These are phyloP conservation scores for Zootermopsis nevadensis DNA, from an alignment of 2,888 invertebrate species.

Conservation along the genomic window DNA sequence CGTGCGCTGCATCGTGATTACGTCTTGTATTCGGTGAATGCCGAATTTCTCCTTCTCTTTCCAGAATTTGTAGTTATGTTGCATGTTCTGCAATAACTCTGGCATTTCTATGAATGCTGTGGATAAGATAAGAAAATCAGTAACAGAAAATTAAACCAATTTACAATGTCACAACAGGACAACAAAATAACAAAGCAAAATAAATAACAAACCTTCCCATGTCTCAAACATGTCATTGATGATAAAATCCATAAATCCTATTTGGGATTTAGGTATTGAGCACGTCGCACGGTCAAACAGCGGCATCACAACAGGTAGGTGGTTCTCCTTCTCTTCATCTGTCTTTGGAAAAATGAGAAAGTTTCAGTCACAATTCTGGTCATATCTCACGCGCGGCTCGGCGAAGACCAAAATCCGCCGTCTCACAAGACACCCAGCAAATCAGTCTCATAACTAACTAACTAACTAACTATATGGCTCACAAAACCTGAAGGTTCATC, in stretches of 20 bases:
- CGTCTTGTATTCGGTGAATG: slow-evolving; percentile 50
- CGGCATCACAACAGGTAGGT: slow-evolving; percentile 97
- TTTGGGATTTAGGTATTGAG: slow-evolving; percentile 97
- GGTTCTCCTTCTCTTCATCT: slow-evolving; percentile 91
- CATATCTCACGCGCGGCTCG: no score
- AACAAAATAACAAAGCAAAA: not conserved
- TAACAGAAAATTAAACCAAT: not conserved
- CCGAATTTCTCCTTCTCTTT: slow-evolving; percentile 70
- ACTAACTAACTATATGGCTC: no score
- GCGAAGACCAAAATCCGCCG: no score
- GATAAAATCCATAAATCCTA: slow-evolving; percentile 97
- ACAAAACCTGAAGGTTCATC: no score
- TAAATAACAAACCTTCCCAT: slow-evolving; percentile 84
- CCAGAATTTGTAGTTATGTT: slow-evolving; percentile 91
- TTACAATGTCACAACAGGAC: no score
- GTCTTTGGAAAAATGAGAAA: slow-evolving; percentile 70
- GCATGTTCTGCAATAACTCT: slow-evolving; percentile 85
- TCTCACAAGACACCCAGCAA: no score
- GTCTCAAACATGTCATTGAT: slow-evolving; percentile 98
- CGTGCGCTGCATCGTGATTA: slow-evolving; percentile 4
- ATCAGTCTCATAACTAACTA: no score
- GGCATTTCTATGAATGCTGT: slow-evolving; percentile 94
- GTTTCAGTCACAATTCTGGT: not conserved
- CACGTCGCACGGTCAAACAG: slow-evolving; percentile 95
- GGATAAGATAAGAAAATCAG: slow-evolving; percentile 29